Percentiles rank a stretch among this genome's conserved stretches.
phyloP scores from a whole-genome alignment of 2,113 vertebrate species.

The Bubo blakistoni region DNA sequence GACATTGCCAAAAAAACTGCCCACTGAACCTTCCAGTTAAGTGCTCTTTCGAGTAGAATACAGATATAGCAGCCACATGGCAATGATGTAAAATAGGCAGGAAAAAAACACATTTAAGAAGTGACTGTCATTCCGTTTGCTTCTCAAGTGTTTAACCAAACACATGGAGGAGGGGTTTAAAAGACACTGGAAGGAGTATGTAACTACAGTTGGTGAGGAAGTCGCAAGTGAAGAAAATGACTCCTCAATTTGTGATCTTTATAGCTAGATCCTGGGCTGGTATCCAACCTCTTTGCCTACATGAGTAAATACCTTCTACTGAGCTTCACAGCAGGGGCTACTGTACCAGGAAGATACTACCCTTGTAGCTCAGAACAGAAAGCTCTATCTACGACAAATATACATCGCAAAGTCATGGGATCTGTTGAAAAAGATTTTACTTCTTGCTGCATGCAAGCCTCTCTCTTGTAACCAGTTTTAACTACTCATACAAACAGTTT shows the following conservation, averaged over 20 bases:
- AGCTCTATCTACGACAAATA: background rate
- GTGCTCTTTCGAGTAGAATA: background rate
- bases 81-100: background rate
- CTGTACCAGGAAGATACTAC: background rate
- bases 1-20: background rate
- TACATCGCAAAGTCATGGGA: fast-evolving
- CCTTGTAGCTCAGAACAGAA: background rate
- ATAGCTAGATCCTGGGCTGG: background rate
- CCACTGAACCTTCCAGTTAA: background rate
- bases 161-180: background rate
- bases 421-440: background rate
- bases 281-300: background rate
- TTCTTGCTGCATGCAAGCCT: background rate
- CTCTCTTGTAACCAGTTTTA: background rate
- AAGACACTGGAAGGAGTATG: background rate
- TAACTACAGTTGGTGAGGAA: background rate
- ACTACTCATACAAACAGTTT: background rate
- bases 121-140: background rate
- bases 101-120: background rate
- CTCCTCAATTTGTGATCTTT: background rate
- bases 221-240: background rate
- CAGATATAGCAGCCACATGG: background rate
- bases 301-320: background rate
- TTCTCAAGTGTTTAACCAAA: background rate
- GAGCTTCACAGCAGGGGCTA: background rate